Base-by-base conservation (phyloP, 1,140 invertebrate species). In the Rhysida immarginata region DNA sequence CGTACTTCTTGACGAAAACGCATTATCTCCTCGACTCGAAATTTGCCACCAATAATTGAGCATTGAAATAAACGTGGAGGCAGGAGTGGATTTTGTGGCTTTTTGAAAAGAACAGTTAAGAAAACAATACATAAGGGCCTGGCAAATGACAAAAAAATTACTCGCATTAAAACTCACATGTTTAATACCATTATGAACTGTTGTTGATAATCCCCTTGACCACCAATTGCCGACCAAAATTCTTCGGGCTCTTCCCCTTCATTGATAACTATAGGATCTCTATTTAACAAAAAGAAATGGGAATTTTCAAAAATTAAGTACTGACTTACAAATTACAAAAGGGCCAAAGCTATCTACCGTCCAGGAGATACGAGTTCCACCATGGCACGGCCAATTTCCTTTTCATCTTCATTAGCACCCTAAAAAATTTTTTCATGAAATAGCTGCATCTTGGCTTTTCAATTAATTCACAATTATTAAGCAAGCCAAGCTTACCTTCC, bases 211-310 rank as follows among this genome's bases (percentile, higher is more conserved):
- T 73, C 69, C 46, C 72, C 72, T 61, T 80, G 72, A 23, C 81
- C 82, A 66, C 83, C 84, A 1, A 89, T 63, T 16, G 75, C 72
- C 13, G 75, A 70, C 85, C 85, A 89, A 71, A 89, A 87, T 18
- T 78, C 79, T 1, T 78, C 75, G 23, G 81, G 75, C 62, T 89
- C 85, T 1, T 79, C 76, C 1, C 80, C 83, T 69, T 87, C 84
- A 53, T 77, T 68, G 0, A 87, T 64, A 13, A 71, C 66, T 24
- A 70, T 68, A 1, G 62, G 59, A 23, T 66, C 63, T 58, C 69
- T 57, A 50, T n/a, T n/a, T n/a, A n/a, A n/a, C n/a, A n/a, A n/a
- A 35, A 35, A 35, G 29, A 35, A 5, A 8, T 35, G 16, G 5
- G 29, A 8, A 8, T 35, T 35, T 35, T 35, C 16, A 35, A 35